Evolutionary conservation across 1,140 invertebrate species (phyloP).

Genomic region (Diploscapter pachys): DNA sequence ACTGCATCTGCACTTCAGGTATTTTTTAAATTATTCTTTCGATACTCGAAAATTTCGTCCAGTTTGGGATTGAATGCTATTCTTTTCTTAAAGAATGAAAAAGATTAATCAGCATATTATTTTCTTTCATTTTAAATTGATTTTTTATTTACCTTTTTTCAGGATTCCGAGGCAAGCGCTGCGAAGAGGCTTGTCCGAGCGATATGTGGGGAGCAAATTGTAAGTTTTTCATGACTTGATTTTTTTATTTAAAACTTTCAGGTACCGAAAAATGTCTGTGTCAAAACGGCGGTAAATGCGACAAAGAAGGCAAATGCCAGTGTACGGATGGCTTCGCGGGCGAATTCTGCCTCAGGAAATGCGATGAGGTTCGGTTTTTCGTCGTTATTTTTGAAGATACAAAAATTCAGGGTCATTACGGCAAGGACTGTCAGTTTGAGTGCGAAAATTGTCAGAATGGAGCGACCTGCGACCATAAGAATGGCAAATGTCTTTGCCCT

Average conservation of each 20-base stretch:
- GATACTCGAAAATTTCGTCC: background rate
- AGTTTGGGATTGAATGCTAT: background rate
- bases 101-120: too few species aligned
- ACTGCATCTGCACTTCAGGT: conserved; percentile 39
- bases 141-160: background rate
- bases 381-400: conserved; percentile 20
- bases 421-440: conserved; percentile 65
- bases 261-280: conserved; percentile 36
- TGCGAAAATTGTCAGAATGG: conserved; percentile 61
- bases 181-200: conserved; percentile 70
- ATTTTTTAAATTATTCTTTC: background rate
- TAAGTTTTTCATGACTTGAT: background rate
- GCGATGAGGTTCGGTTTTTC: conserved; percentile 62
- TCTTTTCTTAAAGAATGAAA: background rate
- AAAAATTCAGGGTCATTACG: conserved; percentile 70
- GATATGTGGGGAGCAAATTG: conserved; percentile 33
- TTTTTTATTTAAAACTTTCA: too few species aligned
- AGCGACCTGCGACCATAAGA: conserved; percentile 74
- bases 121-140: too few species aligned
- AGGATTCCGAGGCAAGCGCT: conserved; percentile 75
- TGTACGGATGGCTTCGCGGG: conserved; percentile 55
- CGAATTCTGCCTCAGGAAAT: conserved; percentile 53
- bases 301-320: conserved; percentile 74
- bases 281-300: conserved; percentile 67
- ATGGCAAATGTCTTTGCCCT: conserved; percentile 76